Conservation (phyloP, 2,797 vertebrate species). For the Parotocinclus haroldoi region DNA sequence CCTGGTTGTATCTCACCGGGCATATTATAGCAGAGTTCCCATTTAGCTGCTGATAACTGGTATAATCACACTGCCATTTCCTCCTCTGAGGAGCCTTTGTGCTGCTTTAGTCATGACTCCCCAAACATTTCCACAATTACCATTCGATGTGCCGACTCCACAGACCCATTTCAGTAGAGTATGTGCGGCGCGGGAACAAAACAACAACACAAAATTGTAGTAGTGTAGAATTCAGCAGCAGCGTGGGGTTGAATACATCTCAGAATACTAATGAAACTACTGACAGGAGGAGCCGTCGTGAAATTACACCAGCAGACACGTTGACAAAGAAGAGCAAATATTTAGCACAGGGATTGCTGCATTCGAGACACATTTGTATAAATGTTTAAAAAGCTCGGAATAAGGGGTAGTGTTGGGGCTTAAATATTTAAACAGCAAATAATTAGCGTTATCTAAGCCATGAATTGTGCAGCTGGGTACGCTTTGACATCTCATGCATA, state of each 20-base stretch:
- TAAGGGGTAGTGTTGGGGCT: constrained; percentile 6
- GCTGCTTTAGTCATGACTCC: constrained; percentile 33
- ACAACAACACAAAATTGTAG: constrained; percentile 43
- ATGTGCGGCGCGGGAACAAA: constrained; percentile 50
- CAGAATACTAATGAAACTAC: constrained; percentile 65
- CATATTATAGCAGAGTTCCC: constrained; percentile 49
- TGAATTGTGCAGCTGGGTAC: constrained; percentile 1
- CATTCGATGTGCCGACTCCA: constrained; percentile 17
- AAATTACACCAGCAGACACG: constrained; percentile 55
- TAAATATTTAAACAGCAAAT: constrained; percentile 34
- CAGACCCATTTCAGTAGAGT: constrained; percentile 36
- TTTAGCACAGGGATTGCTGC: constrained; percentile 9
- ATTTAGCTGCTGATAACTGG: constrained; percentile 59
- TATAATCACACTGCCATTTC: constrained; percentile 55
- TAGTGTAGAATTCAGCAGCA: constrained; percentile 53
- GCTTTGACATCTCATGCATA: constrained; percentile 8
- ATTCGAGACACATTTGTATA: constrained; percentile 16
- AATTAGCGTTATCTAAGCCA: constrained; percentile 19
- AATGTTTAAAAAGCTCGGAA: constrained; percentile 30
- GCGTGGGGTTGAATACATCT: constrained; percentile 54
- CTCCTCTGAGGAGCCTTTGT: constrained; percentile 45
- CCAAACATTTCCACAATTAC: constrained; percentile 47
- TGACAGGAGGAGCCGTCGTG: constrained; percentile 54
- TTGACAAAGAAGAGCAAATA: constrained; percentile 47
- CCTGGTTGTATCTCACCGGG: constrained; percentile 46